Conservation (phyloP, 2,113 vertebrate species). For the Variabilichromis moorii region DNA sequence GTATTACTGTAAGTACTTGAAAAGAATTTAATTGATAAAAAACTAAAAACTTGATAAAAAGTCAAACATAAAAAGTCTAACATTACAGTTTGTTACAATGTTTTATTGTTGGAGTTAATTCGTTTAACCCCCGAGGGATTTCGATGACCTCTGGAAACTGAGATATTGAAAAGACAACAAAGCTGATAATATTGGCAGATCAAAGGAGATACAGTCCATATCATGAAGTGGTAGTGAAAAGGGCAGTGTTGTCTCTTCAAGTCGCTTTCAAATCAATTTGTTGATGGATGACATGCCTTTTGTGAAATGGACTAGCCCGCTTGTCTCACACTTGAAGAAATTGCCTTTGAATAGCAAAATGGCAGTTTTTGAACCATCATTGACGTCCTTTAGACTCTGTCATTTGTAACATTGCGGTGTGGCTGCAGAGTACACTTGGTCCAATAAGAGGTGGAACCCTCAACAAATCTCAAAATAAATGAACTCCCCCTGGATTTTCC, state of each 20-base stretch:
- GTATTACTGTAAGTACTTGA: neutral
- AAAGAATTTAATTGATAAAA: neutral
- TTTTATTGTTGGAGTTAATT: neutral
- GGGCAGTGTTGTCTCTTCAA: constrained; percentile 7
- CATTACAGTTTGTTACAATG: neutral
- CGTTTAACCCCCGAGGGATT: neutral
- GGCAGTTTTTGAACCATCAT: neutral
- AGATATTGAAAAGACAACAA: constrained; percentile 26
- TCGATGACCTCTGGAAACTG: constrained; percentile 27
- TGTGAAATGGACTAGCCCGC: constrained; percentile 35
- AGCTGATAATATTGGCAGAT: constrained; percentile 14
- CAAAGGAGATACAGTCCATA: neutral
- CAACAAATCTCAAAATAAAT: constrained; percentile 28
- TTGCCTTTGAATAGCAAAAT: constrained; percentile 49
- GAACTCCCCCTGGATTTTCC: neutral
- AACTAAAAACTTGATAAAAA: neutral
- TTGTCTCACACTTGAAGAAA: constrained; percentile 36
- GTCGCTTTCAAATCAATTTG: constrained; percentile 41
- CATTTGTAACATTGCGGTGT: constrained; percentile 32
- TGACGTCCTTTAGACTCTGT: constrained; percentile 7
- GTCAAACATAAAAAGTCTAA: neutral
- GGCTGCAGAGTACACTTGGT: constrained; percentile 9
- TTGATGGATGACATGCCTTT: constrained; percentile 47
- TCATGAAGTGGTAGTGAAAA: constrained; percentile 13
- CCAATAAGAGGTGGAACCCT: constrained; percentile 11